Base-by-base conservation (phyloP, 1,140 invertebrate genomes). In the Acromyrmex charruanus region DNA sequence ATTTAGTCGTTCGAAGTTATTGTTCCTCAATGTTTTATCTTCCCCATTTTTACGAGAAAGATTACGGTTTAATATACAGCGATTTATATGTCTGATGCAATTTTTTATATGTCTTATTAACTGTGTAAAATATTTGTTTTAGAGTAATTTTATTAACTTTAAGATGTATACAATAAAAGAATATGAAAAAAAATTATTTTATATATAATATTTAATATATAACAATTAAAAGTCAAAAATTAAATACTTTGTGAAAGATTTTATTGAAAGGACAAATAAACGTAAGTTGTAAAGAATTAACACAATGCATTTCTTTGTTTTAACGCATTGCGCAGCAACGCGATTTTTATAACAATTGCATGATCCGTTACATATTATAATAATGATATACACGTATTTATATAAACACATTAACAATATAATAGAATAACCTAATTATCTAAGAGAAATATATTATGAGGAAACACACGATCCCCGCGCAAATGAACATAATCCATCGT, bases 301-400 rank as follows among this genome's bases (percentile, higher is more conserved):
- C 51, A 49, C 79, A 89, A 87, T 88, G 75, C 53, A 85, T 85
- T 72, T 87, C 18, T 87, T 90, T 84, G 77, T 53, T 88, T 89
- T 86, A 77, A 68, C 39, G 75, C 92, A 93, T 90, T 93, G 91
- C 92, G 81, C 92, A 93, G 90, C 92, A 93, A 93, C 91, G 90
- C 86, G 59, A 35, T 90, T 92, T 92, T 88, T 87, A 91, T 93
- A 93, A 93, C 90, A 93, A 90, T 91, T 88, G 88, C 71, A 88
- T 85, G 81, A 75, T 87, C 91, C 74, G 71, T 92, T 93, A 92
- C 90, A 93, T 31, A 4, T 85, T 87, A 81, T 86, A 61, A 81
- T 86, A 61, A 88, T 92, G 77, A 88, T 92, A 90, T 74, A 55
- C 21, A 18, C 55, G 9, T 55, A 14, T 59, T 16, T 59, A 92